Evolutionary conservation across 2,113 vertebrate genomes (phyloP).

Genomic region (Colossoma macropomum): DNA sequence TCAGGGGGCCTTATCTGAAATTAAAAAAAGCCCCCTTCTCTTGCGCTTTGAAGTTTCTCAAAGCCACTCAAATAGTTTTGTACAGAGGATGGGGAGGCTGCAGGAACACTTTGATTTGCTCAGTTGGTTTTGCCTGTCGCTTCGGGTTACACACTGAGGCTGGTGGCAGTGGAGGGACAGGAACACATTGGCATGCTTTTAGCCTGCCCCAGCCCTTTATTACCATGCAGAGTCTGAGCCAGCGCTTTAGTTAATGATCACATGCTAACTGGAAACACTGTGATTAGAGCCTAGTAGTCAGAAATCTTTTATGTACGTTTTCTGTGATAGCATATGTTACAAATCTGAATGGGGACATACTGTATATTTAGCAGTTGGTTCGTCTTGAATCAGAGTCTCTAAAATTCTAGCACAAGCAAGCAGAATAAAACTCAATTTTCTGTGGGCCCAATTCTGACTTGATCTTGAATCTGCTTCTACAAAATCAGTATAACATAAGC

Average conservation of each 20-base stretch:
- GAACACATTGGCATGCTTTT: conserved; percentile 47
- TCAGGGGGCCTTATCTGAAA: conserved; percentile 79
- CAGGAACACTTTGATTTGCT: conserved; percentile 75
- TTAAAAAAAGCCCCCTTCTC: conserved; percentile 72
- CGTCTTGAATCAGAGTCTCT: neutral
- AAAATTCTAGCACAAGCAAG: neutral
- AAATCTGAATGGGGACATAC: neutral
- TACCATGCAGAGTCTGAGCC: conserved; percentile 53
- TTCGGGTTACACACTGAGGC: conserved; percentile 73
- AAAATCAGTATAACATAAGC: no score
- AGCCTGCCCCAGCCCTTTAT: conserved; percentile 56
- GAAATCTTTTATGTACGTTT: neutral
- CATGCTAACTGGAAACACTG: conserved; percentile 45
- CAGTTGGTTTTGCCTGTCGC: conserved; percentile 73
- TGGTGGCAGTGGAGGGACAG: conserved; percentile 59
- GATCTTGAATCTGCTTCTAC: no score
- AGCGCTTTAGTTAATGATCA: conserved; percentile 58
- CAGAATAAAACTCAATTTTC: no score
- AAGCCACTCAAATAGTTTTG: conserved; percentile 75
- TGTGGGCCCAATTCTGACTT: no score
- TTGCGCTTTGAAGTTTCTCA: conserved; percentile 75
- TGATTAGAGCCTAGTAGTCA: conserved; percentile 8
- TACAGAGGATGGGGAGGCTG: conserved; percentile 68
- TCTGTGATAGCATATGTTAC: neutral
- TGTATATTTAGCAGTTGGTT: neutral